phyloP scores from a whole-genome alignment of 2,888 invertebrate species.

The Drosophila koepferae region DNA sequence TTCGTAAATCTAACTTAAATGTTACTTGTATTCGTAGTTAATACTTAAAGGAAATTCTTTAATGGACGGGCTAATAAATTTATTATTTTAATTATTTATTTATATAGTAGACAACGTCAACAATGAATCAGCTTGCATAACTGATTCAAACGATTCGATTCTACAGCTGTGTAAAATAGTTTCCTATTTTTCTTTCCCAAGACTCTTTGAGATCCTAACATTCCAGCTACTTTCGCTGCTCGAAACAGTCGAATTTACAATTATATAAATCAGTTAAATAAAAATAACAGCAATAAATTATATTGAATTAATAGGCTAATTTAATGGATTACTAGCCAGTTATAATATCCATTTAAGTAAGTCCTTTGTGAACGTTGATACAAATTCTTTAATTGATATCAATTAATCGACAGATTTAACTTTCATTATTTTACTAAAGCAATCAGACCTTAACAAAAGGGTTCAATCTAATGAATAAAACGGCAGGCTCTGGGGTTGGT shows the following conservation, averaged over 20 bases:
- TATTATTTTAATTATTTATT: no score
- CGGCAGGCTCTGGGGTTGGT: not conserved
- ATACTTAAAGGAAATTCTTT: not conserved
- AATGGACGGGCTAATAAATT: not conserved
- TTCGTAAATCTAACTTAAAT: not conserved
- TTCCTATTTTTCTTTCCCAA: no score
- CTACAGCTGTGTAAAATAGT: not conserved
- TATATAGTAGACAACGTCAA: not conserved
- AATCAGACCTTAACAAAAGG: conserved; percentile 1
- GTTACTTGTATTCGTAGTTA: not conserved
- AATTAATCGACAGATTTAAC: not conserved
- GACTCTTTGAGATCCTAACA: no score
- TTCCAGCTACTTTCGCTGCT: no score
- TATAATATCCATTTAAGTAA: not conserved
- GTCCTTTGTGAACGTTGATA: not conserved
- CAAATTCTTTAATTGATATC: not conserved
- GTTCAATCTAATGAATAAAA: conserved; percentile 9
- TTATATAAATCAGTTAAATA: not conserved
- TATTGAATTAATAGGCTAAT: not conserved
- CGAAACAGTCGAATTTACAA: no score
- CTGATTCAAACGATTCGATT: not conserved
- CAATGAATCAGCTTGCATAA: not conserved
- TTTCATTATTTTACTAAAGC: not conserved
- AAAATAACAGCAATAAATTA: not conserved
- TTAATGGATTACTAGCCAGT: not conserved